Conservation (phyloP, 2,113 vertebrate species). For the Seriola rivoliana region DNA sequence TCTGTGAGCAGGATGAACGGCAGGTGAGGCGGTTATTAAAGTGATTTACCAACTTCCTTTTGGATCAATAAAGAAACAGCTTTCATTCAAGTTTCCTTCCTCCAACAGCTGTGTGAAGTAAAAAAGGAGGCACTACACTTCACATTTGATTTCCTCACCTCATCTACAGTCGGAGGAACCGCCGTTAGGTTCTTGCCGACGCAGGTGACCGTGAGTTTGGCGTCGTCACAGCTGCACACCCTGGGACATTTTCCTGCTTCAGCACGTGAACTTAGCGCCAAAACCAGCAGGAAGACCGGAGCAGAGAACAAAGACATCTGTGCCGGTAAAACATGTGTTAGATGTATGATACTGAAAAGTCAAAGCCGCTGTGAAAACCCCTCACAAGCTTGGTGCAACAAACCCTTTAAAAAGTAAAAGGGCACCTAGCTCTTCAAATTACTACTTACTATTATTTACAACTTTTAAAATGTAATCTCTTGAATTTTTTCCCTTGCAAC, state of each 20-base stretch:
- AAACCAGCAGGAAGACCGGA: conserved; percentile 33
- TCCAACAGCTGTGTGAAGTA: not conserved
- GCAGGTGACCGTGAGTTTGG: conserved; percentile 85
- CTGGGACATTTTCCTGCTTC: conserved; percentile 83
- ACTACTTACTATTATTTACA: not conserved
- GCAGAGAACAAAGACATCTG: conserved; percentile 63
- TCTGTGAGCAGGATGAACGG: conserved; percentile 72
- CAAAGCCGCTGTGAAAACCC: not conserved
- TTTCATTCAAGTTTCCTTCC: not conserved
- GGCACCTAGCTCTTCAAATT: not conserved
- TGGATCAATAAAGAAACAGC: not conserved
- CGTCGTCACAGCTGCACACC: conserved; percentile 88
- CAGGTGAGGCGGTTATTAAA: not conserved
- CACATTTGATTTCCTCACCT: conserved; percentile 83
- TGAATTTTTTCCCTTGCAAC: too few relatives aligned
- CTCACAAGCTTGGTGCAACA: not conserved
- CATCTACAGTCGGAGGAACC: conserved; percentile 85
- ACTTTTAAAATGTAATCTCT: too few relatives aligned
- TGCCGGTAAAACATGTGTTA: not conserved
- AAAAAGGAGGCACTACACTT: not conserved
- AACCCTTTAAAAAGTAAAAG: not conserved
- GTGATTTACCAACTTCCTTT: not conserved
- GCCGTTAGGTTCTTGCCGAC: conserved; percentile 87
- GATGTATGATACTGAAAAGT: not conserved
- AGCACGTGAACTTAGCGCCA: not conserved